phyloP scores from a whole-genome alignment of 2,888 invertebrate genomes.

The Drosophila aldrichi region DNA sequence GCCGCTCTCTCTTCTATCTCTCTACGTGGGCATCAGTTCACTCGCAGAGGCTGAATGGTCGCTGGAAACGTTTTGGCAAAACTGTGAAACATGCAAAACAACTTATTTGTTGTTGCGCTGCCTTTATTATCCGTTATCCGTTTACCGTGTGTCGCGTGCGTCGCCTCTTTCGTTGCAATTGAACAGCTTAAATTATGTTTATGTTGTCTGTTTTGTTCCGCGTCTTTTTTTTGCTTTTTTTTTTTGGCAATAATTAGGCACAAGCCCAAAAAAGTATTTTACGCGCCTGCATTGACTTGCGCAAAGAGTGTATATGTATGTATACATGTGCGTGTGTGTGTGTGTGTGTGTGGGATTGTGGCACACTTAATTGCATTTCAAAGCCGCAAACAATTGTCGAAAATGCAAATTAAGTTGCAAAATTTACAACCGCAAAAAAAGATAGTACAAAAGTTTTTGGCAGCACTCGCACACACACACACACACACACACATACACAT shows the following conservation, averaged over 20 bases:
- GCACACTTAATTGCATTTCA: constrained; percentile 44
- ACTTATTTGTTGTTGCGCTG: constrained; percentile 47
- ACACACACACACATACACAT: no score
- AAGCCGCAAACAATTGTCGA: constrained; percentile 48
- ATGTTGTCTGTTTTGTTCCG: not conserved
- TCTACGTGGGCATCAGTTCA: constrained; percentile 35
- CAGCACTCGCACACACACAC: constrained; percentile 19
- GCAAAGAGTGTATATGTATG: constrained; percentile 30
- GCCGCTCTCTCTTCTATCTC: constrained; percentile 13
- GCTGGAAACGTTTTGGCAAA: constrained; percentile 70
- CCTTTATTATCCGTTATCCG: constrained; percentile 25
- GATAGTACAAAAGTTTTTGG: constrained; percentile 32
- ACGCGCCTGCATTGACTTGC: constrained; percentile 47
- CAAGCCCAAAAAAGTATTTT: constrained; percentile 20
- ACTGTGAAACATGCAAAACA: constrained; percentile 62
- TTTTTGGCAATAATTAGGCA: constrained; percentile 17
- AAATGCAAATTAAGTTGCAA: constrained; percentile 55
- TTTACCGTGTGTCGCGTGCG: constrained; percentile 30
- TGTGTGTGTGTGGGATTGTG: constrained; percentile 1
- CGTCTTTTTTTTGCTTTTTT: not conserved
- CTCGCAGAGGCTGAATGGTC: constrained; percentile 28
- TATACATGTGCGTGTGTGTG: not conserved
- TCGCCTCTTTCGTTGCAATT: constrained; percentile 12
- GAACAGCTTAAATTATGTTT: constrained; percentile 7
- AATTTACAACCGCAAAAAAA: constrained; percentile 23